A percentile compares a stretch with the other conserved stretches of the same genome.
phyloP scores from a whole-genome alignment of 2,888 invertebrate genomes.

The Tupiocoris notatus region DNA sequence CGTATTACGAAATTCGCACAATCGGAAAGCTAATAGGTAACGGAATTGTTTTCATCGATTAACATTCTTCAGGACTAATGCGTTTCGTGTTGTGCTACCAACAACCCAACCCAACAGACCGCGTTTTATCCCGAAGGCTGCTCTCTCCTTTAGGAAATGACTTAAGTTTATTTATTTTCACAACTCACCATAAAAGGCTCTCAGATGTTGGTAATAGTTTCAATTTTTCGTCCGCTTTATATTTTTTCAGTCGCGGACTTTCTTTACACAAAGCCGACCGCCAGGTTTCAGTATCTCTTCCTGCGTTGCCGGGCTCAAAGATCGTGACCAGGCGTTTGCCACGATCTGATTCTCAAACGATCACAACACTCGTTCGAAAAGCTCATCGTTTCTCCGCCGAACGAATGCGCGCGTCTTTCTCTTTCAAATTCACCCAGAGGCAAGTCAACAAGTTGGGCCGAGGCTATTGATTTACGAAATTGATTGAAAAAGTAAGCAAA shows the following conservation, averaged over 20 bases:
- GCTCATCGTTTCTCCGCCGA: not conserved
- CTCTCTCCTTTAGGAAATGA: not conserved
- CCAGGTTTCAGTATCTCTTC: not conserved
- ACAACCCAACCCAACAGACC: too few species aligned
- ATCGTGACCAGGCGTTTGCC: constrained; percentile 22
- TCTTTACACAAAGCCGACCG: not conserved
- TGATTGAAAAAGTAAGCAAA: too few species aligned
- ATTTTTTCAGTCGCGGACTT: not conserved
- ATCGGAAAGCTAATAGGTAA: not conserved
- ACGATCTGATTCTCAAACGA: constrained; percentile 28
- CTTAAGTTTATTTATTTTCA: not conserved
- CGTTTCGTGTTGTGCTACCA: not conserved
- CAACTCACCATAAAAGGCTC: not conserved
- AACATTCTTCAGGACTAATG: not conserved
- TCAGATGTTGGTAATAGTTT: not conserved
- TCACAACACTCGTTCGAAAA: constrained; percentile 22
- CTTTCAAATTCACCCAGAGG: not conserved
- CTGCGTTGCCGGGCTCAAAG: not conserved
- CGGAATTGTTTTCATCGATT: not conserved
- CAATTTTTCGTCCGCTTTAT: not conserved
- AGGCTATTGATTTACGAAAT: too few species aligned
- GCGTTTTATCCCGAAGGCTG: not conserved
- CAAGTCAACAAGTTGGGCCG: not conserved
- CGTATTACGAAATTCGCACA: not conserved
- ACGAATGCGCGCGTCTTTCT: not conserved